Percentiles rank a stretch among this genome's conserved stretches.
Conservation (phyloP, 2,888 invertebrate genomes). For the Phrixothrix hirtus region DNA sequence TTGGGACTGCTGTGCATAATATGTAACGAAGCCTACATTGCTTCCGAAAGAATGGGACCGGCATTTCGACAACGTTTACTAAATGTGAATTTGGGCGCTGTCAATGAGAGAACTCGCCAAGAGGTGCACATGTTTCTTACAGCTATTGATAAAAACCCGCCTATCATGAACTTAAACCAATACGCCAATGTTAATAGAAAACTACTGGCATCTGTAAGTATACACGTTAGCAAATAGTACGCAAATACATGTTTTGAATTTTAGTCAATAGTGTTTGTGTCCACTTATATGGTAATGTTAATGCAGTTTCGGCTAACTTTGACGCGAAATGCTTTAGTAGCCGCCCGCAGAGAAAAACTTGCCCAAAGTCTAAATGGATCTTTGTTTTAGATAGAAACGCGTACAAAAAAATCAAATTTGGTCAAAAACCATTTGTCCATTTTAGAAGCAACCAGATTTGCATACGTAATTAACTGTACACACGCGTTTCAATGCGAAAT, state of each 20-base stretch:
- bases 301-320: slow-evolving; percentile 73
- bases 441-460: too few relatives aligned
- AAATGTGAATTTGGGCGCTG: slow-evolving; percentile 68
- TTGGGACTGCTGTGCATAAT: slow-evolving; percentile 72
- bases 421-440: too few relatives aligned
- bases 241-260: slow-evolving; percentile 36
- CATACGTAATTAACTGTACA: too few relatives aligned
- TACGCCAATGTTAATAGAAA: slow-evolving; percentile 73
- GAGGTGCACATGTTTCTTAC: slow-evolving; percentile 76
- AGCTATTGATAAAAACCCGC: slow-evolving; percentile 74
- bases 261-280: slow-evolving; percentile 72
- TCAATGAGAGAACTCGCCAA: slow-evolving; percentile 67
- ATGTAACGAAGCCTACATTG: slow-evolving; percentile 74
- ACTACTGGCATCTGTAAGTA: slow-evolving; percentile 67
- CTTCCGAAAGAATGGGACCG: slow-evolving; percentile 63
- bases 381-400: too few relatives aligned
- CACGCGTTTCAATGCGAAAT: too few relatives aligned
- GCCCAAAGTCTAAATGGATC: too few relatives aligned
- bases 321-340: slow-evolving; percentile 60
- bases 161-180: slow-evolving; percentile 75
- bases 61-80: slow-evolving; percentile 64
- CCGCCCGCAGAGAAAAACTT: slow-evolving; percentile 42
- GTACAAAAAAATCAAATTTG: too few relatives aligned
- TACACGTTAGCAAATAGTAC: neutral
- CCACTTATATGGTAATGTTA: slow-evolving; percentile 72